Evolutionary conservation across 2,888 invertebrate genomes (phyloP).

Genomic region (Stenichneumon culpator): DNA sequence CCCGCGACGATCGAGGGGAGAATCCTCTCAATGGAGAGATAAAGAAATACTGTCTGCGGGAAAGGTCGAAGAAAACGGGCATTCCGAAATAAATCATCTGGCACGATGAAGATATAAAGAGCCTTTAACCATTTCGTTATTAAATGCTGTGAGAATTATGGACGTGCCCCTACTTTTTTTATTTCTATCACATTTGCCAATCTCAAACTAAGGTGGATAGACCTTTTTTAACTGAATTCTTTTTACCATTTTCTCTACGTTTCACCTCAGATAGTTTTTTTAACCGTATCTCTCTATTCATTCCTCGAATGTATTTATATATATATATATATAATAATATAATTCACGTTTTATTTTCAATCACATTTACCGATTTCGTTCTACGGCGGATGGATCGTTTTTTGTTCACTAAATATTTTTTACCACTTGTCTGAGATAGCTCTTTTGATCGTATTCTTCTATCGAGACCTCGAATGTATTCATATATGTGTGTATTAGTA

Average conservation of each 20-base stretch:
- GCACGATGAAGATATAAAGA: conserved; percentile 6
- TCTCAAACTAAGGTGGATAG: background rate
- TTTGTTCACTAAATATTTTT: no score
- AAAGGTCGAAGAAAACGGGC: conserved; percentile 20
- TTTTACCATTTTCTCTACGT: background rate
- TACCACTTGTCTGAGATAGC: no score
- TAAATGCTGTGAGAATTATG: conserved; percentile 7
- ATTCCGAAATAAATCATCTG: conserved; percentile 19
- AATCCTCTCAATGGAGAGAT: conserved; percentile 34
- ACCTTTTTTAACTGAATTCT: background rate
- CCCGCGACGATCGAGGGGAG: conserved; percentile 43
- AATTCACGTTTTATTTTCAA: background rate
- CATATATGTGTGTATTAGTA: no score
- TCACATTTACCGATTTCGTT: background rate
- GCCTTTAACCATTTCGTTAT: conserved; percentile 14
- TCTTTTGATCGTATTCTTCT: no score
- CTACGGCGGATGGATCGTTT: no score
- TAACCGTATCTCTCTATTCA: background rate
- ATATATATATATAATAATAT: background rate
- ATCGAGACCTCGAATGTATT: no score
- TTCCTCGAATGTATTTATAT: background rate
- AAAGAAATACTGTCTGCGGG: conserved; percentile 6
- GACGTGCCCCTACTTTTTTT: background rate
- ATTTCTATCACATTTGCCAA: background rate
- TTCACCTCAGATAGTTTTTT: background rate